Evolutionary conservation across 2,797 vertebrate genomes (phyloP), one percentile per base, ranked within the genome.

Genomic region (Linurgus olivaceus): DNA sequence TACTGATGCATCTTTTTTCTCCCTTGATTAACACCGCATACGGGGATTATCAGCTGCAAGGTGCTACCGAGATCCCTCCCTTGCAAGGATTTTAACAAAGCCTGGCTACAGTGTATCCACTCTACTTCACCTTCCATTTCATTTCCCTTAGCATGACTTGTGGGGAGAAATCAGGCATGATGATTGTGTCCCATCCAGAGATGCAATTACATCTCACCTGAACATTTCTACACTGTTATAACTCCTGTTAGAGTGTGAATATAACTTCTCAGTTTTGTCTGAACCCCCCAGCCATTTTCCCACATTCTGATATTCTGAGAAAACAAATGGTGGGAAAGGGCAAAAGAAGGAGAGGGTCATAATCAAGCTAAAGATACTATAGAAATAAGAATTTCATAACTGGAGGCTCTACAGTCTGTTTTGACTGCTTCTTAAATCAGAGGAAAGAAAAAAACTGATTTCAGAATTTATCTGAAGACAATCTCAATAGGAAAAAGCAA

Each of bases 21-120:
- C 11, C 21, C 7, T 58, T 31, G n/a, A 37, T 65, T 77, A 33
- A 40, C 8, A 38, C 9, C 15, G 71, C 29, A 15, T 57, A 51
- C 2, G 5, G 4, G 9, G 12, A 17, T 71, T 45, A 33, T 20
- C n/a, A 58, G 4, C 11, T 50, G 19, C 21, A 40, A 58, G 15
- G 10, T 31, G 26, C 33, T 51, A 45, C 20, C 0, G 0, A 65
- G 17, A 42, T 71, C 21, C 25, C 25, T 47, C 15, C 14, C 15
- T 58, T 14, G 15, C 7, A 52, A 77, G 15, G 33, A 58, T 65
- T 65, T 52, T 37, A 26, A 17, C 10, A 71, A 28, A 51, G 25
- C 20, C 25, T 26, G 20, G 12, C 12, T 70, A 6, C 10, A 13
- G 14, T 18, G 28, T 44, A 25, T 63, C 28, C 24, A 9, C 4